These are phyloP conservation scores for Musca vetustissima DNA, from an alignment of 1,140 invertebrate genomes.

Conservation along the genomic window DNA sequence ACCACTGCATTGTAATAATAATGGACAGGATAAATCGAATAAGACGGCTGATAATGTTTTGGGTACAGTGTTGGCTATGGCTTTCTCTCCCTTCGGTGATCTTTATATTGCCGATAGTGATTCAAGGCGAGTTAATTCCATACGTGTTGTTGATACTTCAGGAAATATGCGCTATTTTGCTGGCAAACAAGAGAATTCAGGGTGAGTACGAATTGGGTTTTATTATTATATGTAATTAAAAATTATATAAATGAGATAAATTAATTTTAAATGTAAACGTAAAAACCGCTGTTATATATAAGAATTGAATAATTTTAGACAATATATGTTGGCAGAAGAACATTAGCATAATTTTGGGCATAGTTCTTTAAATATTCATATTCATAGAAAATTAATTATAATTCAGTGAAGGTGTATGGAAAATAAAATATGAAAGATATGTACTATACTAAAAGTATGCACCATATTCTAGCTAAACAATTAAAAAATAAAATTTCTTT, in stretches of 20 bases:
- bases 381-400: too few species aligned
- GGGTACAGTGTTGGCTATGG: slow-evolving; percentile 78
- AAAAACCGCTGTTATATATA: not conserved
- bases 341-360: too few species aligned
- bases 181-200: slow-evolving; percentile 68
- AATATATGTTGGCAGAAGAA: too few species aligned
- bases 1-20: slow-evolving; percentile 77
- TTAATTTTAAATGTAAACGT: not conserved
- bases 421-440: too few species aligned
- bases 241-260: not conserved
- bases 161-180: slow-evolving; percentile 83
- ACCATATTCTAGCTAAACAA: too few species aligned
- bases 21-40: slow-evolving; percentile 51
- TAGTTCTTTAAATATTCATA: too few species aligned
- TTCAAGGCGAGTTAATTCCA: slow-evolving; percentile 84
- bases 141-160: slow-evolving; percentile 78
- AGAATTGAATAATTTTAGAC: too few species aligned
- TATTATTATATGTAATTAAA: not conserved
- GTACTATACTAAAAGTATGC: too few species aligned
- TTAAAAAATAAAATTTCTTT: too few species aligned
- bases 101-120: slow-evolving; percentile 93
- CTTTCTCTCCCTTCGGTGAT: slow-evolving; percentile 90
- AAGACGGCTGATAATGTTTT: slow-evolving; percentile 62
- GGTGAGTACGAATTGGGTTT: slow-evolving; percentile 42
- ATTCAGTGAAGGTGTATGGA: too few species aligned